Evolutionary conservation across 2,113 vertebrate species (phyloP).

Genomic region (Empidonax traillii): DNA sequence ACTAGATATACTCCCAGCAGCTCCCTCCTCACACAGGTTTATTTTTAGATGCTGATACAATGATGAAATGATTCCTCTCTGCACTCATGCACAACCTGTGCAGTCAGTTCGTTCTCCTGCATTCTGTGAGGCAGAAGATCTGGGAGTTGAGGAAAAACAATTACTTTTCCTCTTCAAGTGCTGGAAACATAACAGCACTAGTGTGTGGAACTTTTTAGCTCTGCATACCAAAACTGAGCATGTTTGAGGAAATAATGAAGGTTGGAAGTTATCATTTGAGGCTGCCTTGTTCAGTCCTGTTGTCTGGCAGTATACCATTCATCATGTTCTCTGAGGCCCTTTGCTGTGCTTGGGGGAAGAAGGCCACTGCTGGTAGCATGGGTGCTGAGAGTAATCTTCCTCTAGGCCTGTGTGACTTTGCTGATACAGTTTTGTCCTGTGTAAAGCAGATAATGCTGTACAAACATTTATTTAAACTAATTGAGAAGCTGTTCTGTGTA

Average conservation of each 20-base stretch:
- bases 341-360: background rate
- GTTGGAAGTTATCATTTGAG: background rate
- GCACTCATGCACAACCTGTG: background rate
- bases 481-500: constrained; percentile 35
- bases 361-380: background rate
- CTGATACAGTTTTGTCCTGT: background rate
- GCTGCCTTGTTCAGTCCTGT: background rate
- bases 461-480: constrained; percentile 67
- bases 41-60: constrained; percentile 33
- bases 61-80: background rate
- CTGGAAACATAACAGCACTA: background rate
- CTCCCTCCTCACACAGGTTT: background rate
- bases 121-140: background rate
- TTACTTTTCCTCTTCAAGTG: background rate
- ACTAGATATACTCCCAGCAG: background rate
- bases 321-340: background rate
- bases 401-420: background rate
- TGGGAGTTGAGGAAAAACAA: background rate
- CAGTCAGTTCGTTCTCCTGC: background rate
- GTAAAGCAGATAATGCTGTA: constrained; percentile 42
- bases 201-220: background rate
- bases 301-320: background rate
- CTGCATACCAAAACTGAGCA: background rate
- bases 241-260: background rate
- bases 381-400: background rate